Conservation (phyloP, 1,140 invertebrate species). For the Drosophila aff. region DNA sequence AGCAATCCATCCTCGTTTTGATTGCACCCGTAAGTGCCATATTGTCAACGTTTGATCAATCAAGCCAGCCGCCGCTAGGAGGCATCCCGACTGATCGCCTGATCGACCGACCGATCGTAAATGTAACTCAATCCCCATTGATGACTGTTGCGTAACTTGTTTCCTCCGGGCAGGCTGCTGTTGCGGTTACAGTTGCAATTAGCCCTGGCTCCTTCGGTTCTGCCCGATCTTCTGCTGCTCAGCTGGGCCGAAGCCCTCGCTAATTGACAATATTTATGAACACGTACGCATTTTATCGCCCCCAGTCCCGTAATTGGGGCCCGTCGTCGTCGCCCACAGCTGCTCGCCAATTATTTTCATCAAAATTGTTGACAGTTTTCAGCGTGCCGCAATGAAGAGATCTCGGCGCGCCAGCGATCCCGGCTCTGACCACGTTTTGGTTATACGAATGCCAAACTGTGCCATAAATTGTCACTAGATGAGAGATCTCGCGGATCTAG, state of each 20-base stretch:
- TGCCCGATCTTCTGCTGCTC: slow-evolving; percentile 31
- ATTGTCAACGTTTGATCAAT: slow-evolving; percentile 83
- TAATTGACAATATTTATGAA: slow-evolving; percentile 85
- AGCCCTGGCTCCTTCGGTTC: slow-evolving; percentile 49
- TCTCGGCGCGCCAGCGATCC: slow-evolving; percentile 29
- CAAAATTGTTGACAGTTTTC: slow-evolving; percentile 80
- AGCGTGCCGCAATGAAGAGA: slow-evolving; percentile 71
- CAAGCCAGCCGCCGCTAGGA: slow-evolving; percentile 63
- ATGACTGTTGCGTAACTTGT: slow-evolving; percentile 80
- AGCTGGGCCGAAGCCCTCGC: slow-evolving; percentile 38
- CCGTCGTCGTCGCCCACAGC: slow-evolving; percentile 56
- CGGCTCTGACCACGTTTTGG: slow-evolving; percentile 62
- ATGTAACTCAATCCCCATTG: slow-evolving; percentile 82
- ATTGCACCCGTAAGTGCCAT: slow-evolving; percentile 82
- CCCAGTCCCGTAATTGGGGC: slow-evolving; percentile 69
- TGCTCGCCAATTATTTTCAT: slow-evolving; percentile 81
- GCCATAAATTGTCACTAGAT: slow-evolving; percentile 73
- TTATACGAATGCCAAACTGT: slow-evolving; percentile 71
- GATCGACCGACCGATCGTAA: slow-evolving; percentile 59
- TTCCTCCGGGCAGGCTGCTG: slow-evolving; percentile 33
- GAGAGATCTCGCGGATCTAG: slow-evolving; percentile 41
- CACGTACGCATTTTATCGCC: slow-evolving; percentile 83
- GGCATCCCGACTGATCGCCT: slow-evolving; percentile 16
- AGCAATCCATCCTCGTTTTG: slow-evolving; percentile 47
- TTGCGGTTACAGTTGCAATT: slow-evolving; percentile 60